These are phyloP conservation scores for Pelvicachromis taeniatus DNA, from an alignment of 2,113 vertebrate species.

Conservation along the genomic window DNA sequence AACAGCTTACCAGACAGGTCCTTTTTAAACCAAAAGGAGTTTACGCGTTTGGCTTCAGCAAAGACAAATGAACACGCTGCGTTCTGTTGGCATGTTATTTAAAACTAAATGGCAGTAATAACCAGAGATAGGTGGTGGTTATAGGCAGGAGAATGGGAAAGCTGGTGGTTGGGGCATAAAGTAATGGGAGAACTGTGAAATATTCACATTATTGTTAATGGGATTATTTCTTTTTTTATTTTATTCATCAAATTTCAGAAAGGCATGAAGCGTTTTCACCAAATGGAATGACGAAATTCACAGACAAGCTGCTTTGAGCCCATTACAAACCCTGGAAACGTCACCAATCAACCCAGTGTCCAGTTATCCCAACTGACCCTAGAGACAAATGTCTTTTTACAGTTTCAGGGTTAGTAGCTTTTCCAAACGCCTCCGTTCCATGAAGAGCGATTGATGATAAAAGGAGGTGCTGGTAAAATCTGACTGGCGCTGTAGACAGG, in stretches of 20 bases:
- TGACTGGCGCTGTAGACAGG: constrained; percentile 73
- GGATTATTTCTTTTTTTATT: neutral
- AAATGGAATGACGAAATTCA: neutral
- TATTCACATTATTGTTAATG: no score
- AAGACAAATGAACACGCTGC: constrained; percentile 19
- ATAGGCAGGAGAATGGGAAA: neutral
- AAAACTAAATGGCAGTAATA: neutral
- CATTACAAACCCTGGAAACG: neutral
- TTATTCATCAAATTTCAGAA: neutral
- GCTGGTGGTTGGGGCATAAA: neutral
- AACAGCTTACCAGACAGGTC: constrained; percentile 33
- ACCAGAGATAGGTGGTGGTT: neutral
- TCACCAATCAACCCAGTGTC: neutral
- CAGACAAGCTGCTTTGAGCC: neutral
- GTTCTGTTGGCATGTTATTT: constrained; percentile 19
- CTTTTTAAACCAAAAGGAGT: constrained; percentile 3
- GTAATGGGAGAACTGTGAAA: neutral
- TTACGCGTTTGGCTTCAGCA: neutral
- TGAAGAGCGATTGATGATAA: constrained; percentile 28
- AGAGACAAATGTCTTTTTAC: neutral
- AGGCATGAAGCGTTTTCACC: neutral
- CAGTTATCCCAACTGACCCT: neutral
- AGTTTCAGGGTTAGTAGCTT: neutral
- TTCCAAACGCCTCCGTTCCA: neutral
- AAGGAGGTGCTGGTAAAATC: constrained; percentile 82